A percentile compares a stretch with the other conserved stretches of the same genome.
These are phyloP conservation scores for Lucilia sericata DNA, from an alignment of 1,140 invertebrate species.

Conservation along the genomic window DNA sequence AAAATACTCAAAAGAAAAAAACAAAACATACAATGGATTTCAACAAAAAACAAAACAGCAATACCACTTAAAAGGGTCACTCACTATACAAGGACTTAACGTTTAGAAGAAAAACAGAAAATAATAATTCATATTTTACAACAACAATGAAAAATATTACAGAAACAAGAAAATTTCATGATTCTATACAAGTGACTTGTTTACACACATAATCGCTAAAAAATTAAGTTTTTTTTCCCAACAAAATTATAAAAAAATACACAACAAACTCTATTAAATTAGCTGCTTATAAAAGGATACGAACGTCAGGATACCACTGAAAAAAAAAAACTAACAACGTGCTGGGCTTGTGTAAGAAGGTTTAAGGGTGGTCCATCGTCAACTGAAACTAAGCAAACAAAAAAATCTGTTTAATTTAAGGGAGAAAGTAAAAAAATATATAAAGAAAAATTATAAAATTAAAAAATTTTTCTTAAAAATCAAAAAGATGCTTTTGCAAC, in stretches of 20 bases:
- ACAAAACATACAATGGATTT: neutral
- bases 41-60: neutral
- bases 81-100: conserved; percentile 17
- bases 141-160: neutral
- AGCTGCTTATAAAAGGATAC: conserved; percentile 25
- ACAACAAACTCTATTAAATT: conserved; percentile 22
- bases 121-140: conserved; percentile 33
- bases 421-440: conserved; percentile 6
- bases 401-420: conserved; percentile 8
- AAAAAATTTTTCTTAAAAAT: neutral
- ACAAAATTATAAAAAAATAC: neutral
- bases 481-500: neutral
- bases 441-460: conserved; percentile 17
- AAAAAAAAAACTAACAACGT: neutral
- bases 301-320: neutral
- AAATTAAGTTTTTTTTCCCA: conserved; percentile 37
- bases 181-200: conserved; percentile 30
- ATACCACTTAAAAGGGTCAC: conserved; percentile 39
- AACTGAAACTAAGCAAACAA: too few relatives aligned
- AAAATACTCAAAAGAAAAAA: neutral
- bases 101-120: neutral
- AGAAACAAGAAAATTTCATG: neutral
- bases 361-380: neutral
- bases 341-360: neutral
- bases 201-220: conserved; percentile 39